Evolutionary conservation across 2,113 vertebrate genomes (phyloP), one percentile per base, ranked within the genome.

Genomic region (Myodes glareolus): DNA sequence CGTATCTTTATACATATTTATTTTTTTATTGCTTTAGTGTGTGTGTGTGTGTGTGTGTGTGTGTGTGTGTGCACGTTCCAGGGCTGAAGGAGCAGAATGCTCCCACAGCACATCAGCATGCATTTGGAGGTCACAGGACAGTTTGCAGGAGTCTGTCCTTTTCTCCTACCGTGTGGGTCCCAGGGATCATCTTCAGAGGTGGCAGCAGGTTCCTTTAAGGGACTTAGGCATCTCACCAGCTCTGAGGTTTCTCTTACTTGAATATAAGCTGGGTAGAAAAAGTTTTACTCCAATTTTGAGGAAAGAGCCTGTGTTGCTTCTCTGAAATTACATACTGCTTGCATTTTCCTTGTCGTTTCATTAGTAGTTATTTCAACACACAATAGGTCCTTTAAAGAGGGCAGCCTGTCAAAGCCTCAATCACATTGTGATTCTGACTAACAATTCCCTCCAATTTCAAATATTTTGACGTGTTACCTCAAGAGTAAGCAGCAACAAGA

Each of bases 261-360:
- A 81, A 84, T 25, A 72, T 12, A 94, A 92, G 5, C 33, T 68
- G 45, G 85, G 12, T 68, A 67, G n/a, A 89, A 58, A 58, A 58
- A 78, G 29, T 78, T 97, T 52, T 75, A 29, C 31, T 77, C 17
- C 14, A 72, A 19, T 68, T 96, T 95, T 86, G 50, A 94, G 58
- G n/a, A 90, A 93, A 55, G 19, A 63, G 50, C 21, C 52, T 84
- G 45, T 6, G 63, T 47, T 92, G 90, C 12, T 6, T 88, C 77
- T 75, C 36, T 77, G 67, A 91, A 95, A 70, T 70, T 33, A 27
- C 8, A 75, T 16, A 6, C n/a, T 84, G 89, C 88, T 90, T 91
- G 33, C 61, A 29, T 73, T 91, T 92, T 55, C 80, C 75, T 89
- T 88, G 81, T 58, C 36, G 25, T 72, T 90, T 94, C 76, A 92